Base-by-base conservation (phyloP, 2,888 invertebrate species). In the Lithophane socia region DNA sequence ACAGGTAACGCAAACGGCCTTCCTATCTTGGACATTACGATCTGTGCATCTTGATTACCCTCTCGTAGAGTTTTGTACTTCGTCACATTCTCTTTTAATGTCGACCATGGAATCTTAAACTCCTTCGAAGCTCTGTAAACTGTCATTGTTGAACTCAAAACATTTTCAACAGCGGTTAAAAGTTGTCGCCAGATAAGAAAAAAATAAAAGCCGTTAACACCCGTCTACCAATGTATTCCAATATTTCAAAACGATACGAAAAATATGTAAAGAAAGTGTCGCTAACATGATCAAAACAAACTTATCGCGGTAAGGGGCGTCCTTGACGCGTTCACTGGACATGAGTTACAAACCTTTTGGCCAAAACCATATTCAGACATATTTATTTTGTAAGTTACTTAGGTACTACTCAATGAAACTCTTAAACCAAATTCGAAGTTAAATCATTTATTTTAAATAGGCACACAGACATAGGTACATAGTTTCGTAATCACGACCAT, bases 1-100 rank as follows among this genome's bases (percentile, higher is more conserved):
- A 72, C 69, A 60, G 75, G 65, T 66, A 80, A 77, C 54, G 77
- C 68, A 77, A 77, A 83, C 65, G 82, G 77, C 64, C 72, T 80
- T 64, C 83, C 83, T 60, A 78, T 78, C 72, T 80, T 77, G 49
- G 77, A 60, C 77, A 77, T 80, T 56, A 67, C 60, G 60, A 80
- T 66, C 61, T 82, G 71, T 67, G 74, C 72, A 68, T 69, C 67
- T 71, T 65, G 24, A 63, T 73, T 70, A 24, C 52, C 56, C 56
- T 70, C 75, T 54, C 68, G 67, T 65, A 75, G 67, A 49, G 54
- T 56, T 75, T 70, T 69, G 52, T 61, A 74, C 74, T 69, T 75
- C 52, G 61, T 75, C n/a, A 79, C 78, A 72, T 73, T 79, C 44
- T 72, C 72, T 79, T 81, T 79, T 73, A 79, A 72, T 4, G 79